Conservation (phyloP, 1,140 invertebrate genomes). For the Vanessa tameamea region DNA sequence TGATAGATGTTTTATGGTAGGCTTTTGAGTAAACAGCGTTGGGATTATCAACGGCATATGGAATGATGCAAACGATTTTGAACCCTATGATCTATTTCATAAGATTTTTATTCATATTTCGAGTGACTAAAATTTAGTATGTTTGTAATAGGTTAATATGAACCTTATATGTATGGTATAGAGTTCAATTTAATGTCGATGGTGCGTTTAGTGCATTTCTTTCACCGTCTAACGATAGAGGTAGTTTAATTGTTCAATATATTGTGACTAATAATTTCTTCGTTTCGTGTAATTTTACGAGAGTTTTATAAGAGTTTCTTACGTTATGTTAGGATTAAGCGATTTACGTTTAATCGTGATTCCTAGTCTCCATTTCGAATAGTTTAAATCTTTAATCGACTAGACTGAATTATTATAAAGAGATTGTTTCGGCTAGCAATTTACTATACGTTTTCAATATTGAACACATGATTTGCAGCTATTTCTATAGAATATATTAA, state of each 20-base stretch:
- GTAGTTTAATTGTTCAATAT: background rate
- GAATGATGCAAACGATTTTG: background rate
- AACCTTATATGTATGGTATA: background rate
- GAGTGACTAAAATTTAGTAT: background rate
- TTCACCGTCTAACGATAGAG: background rate
- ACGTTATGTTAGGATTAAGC: background rate
- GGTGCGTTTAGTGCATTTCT: background rate
- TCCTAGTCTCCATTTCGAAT: constrained; percentile 19
- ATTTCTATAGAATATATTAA: background rate
- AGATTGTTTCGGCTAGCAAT: constrained; percentile 26
- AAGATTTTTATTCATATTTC: background rate
- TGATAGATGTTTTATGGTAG: background rate
- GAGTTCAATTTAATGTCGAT: background rate
- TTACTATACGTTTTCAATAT: constrained; percentile 15
- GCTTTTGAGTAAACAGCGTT: background rate
- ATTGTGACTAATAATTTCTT: constrained; percentile 6
- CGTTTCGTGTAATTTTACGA: constrained; percentile 1
- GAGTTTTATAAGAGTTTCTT: constrained; percentile 1
- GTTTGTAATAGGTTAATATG: background rate
- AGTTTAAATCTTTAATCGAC: constrained; percentile 21
- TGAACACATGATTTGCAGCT: background rate
- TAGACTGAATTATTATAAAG: constrained; percentile 29
- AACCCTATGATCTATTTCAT: background rate
- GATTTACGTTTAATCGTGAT: background rate
- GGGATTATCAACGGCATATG: background rate